Base-by-base conservation (phyloP, 2,797 vertebrate genomes). In the Distichodus sexfasciatus region DNA sequence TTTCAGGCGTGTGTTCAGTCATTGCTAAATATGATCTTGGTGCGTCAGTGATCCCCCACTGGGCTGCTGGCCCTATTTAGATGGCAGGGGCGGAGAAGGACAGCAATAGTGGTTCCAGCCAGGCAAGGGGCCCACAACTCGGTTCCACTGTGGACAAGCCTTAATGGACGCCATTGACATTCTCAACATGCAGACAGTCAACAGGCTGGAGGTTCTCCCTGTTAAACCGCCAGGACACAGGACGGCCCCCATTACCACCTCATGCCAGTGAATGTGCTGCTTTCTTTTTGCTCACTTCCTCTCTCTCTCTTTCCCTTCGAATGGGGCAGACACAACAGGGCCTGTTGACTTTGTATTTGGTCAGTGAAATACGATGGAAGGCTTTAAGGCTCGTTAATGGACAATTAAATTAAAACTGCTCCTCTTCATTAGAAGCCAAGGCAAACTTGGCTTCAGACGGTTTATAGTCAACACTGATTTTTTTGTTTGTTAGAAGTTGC, bases 141-240 rank as follows among this genome's bases (percentile, higher is more conserved):
- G 50, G 59, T 72, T 61, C 66, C 57, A 51, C 66, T 73, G 58
- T 65, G 65, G 65, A 58, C 61, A 66, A 68, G 24, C 55, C n/a
- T n/a, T 62, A 68, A 75, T 46, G 40, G 58, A 79, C 14, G 51
- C 66, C 71, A 80, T 80, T 82, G 74, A 71, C 76, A 80, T 80
- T 78, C 74, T 72, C 69, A 66, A 54, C 80, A 78, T 78, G 78
- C 59, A 73, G 59, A 50, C 41, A 66, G 36, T 55, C 40, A 55
- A 72, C 72, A 77, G 66, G 47, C 63, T 73, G 73, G 71, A 68
- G 66, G 76, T 68, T 59, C 70, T 63, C 69, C 54, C 71, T 61
- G 69, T 67, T 60, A 72, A 47, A n/a, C n/a, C 58, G 51, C 35
- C 6, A 36, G 57, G 55, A 46, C 55, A 50, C 31, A 23, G 29